phyloP scores from a whole-genome alignment of 2,113 vertebrate species.

The Trematomus loennbergii region DNA sequence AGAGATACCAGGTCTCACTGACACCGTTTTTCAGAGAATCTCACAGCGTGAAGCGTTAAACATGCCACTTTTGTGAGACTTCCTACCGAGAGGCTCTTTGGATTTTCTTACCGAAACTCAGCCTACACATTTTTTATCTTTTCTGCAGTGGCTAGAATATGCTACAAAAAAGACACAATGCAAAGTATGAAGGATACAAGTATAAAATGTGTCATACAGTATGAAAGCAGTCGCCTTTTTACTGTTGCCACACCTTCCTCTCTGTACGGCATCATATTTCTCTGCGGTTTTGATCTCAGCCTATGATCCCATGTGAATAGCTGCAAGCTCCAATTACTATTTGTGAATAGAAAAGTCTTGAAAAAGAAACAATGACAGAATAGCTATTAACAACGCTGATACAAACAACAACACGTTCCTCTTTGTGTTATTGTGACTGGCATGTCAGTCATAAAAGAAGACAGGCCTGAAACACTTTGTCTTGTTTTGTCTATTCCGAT shows the following conservation, averaged over 20 bases:
- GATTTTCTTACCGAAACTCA: conserved; percentile 28
- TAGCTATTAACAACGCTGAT: conserved; percentile 11
- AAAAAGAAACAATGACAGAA: conserved; percentile 6
- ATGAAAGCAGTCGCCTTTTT: not conserved
- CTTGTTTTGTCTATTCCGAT: not conserved
- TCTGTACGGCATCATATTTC: not conserved
- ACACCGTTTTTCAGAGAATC: conserved; percentile 51
- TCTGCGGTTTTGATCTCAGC: conserved; percentile 13
- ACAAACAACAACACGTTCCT: conserved; percentile 1
- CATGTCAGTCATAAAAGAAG: conserved; percentile 14
- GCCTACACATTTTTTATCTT: conserved; percentile 20
- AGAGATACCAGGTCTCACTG: conserved; percentile 58
- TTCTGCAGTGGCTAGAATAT: not conserved
- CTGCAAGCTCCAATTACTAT: conserved; percentile 28
- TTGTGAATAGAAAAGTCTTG: conserved; percentile 1
- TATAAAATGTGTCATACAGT: not conserved
- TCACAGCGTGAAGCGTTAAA: conserved; percentile 62
- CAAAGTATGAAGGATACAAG: not conserved
- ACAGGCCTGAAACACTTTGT: not conserved
- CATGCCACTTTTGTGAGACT: conserved; percentile 28
- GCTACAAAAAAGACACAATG: not conserved
- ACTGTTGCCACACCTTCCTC: not conserved
- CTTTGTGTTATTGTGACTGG: not conserved
- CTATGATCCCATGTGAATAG: not conserved
- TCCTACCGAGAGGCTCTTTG: conserved; percentile 49